These are phyloP conservation scores for Melanerpes aurifrons DNA, from an alignment of 2,113 vertebrate genomes.

Conservation along the genomic window DNA sequence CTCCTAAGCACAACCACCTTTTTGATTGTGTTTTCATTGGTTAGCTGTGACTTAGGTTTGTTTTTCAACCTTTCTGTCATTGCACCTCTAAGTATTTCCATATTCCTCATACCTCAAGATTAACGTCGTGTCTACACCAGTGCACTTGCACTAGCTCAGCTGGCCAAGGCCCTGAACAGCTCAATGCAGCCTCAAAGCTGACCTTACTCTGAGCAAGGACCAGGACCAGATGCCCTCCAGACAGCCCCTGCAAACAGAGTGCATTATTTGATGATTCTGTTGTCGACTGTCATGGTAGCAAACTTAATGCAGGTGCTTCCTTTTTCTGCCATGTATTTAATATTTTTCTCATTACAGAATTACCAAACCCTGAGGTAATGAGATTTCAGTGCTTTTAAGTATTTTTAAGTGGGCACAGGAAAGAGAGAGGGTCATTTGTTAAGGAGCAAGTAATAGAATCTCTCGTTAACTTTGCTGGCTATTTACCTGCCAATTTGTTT, in stretches of 20 bases:
- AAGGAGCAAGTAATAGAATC: background rate
- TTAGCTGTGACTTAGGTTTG: background rate
- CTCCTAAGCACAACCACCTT: background rate
- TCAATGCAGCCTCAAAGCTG: background rate
- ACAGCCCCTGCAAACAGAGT: conserved; percentile 6
- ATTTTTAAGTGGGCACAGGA: conserved; percentile 33
- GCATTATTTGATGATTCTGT: conserved; percentile 17
- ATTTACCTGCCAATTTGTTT: background rate
- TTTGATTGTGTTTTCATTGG: background rate
- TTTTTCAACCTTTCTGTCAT: background rate
- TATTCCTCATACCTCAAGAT: background rate
- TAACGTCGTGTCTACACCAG: background rate
- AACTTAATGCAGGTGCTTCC: conserved; percentile 49
- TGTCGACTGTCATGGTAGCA: conserved; percentile 57
- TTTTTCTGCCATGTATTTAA: conserved; percentile 42
- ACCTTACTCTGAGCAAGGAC: background rate
- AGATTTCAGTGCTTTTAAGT: conserved; percentile 20
- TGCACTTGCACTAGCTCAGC: background rate
- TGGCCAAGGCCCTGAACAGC: background rate
- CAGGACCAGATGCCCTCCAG: conserved; percentile 48
- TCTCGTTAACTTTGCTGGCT: background rate
- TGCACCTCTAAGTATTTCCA: background rate
- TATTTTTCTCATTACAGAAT: conserved; percentile 36
- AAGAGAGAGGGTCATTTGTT: conserved; percentile 20
- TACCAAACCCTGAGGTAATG: background rate